Conservation (phyloP, 2,113 vertebrate species). For the Todiramphus saurophagus region DNA sequence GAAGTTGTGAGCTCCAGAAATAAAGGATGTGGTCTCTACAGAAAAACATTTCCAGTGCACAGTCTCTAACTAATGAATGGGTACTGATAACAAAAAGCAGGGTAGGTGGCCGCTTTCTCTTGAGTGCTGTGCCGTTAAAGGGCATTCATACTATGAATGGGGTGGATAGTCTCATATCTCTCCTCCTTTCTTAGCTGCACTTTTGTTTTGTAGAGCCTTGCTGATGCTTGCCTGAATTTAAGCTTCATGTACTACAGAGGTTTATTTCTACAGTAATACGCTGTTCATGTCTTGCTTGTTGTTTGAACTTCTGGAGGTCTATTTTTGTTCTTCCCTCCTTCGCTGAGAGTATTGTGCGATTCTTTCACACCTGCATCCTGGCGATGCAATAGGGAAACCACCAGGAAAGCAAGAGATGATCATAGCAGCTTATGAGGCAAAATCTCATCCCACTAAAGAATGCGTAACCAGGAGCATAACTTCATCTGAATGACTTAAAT, state of each 20-base stretch:
- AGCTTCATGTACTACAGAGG: background rate
- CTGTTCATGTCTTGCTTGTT: background rate
- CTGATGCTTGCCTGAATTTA: background rate
- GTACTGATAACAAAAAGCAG: background rate
- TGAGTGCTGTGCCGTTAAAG: background rate
- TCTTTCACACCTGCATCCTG: background rate
- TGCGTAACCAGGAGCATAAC: background rate
- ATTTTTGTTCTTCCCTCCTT: background rate
- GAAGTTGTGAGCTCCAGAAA: background rate
- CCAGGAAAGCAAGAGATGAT: background rate
- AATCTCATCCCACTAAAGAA: background rate
- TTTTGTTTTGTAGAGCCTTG: background rate
- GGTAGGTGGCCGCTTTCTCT: background rate
- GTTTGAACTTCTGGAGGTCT: background rate
- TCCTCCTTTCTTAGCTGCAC: background rate
- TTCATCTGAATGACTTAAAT: background rate
- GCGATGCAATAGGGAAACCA: background rate
- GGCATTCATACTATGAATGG: background rate
- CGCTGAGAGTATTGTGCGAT: rapidly evolving
- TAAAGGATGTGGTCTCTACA: background rate
- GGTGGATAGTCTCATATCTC: background rate
- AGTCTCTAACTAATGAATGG: background rate
- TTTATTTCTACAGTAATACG: background rate
- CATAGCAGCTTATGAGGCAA: background rate
- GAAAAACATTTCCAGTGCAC: background rate